phyloP scores from a whole-genome alignment of 2,888 invertebrate genomes.

The Limnephilus auricula region DNA sequence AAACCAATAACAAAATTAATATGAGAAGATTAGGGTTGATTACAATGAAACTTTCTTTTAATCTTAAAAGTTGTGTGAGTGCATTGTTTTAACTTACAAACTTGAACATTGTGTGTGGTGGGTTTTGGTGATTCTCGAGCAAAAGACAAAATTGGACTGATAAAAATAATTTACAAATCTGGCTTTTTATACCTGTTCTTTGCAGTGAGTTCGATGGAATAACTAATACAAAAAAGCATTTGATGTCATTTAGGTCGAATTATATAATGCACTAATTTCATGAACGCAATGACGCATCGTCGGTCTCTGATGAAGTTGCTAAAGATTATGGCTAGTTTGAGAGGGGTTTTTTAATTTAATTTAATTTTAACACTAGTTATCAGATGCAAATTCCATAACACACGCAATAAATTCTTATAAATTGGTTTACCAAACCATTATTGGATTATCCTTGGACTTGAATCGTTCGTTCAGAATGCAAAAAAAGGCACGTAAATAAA shows the following conservation, averaged over 20 bases:
- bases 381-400: neutral
- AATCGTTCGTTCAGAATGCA: neutral
- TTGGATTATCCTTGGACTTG: neutral
- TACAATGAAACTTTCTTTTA: too few species aligned
- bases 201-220: neutral
- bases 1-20: too few species aligned
- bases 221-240: neutral
- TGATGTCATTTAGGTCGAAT: neutral
- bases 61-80: too few species aligned
- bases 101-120: slow-evolving; percentile 72
- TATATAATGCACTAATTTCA: neutral
- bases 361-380: neutral
- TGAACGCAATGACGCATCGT: neutral
- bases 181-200: neutral
- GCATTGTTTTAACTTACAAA: slow-evolving; percentile 71
- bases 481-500: neutral
- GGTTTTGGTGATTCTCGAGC: slow-evolving; percentile 60
- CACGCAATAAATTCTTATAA: neutral
- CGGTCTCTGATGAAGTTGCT: neutral
- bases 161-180: neutral
- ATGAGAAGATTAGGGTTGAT: too few species aligned
- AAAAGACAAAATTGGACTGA: slow-evolving; percentile 59
- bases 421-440: neutral
- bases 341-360: neutral
- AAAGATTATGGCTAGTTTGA: neutral